Conservation (phyloP, 1,140 invertebrate genomes). For the Nylanderia fulva region DNA sequence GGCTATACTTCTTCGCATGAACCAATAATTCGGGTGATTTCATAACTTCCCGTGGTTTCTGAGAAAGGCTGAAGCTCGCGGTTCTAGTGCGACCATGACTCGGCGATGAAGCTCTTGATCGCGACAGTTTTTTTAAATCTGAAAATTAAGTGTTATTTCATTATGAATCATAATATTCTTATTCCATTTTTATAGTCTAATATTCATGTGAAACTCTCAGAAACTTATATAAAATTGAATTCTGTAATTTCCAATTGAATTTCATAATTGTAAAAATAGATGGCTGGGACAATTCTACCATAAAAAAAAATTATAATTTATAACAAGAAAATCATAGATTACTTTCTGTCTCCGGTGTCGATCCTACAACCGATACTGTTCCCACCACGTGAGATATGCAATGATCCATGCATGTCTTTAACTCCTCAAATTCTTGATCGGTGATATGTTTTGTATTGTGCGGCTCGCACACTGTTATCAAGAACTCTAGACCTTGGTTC, state of each 20-base stretch:
- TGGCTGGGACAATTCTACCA: not conserved
- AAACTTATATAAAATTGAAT: not conserved
- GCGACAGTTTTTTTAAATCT: constrained; percentile 72
- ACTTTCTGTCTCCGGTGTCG: constrained; percentile 68
- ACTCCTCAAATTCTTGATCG: constrained; percentile 92
- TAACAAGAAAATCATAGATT: constrained; percentile 18
- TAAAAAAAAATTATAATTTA: not conserved
- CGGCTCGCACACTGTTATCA: constrained; percentile 93
- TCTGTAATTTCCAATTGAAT: not conserved
- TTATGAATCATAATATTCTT: not conserved
- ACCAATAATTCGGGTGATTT: constrained; percentile 66
- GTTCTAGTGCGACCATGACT: constrained; percentile 67
- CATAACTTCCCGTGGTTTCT: constrained; percentile 70
- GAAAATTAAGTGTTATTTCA: constrained; percentile 25
- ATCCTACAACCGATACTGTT: constrained; percentile 83
- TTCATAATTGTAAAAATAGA: not conserved
- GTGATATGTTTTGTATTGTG: constrained; percentile 91
- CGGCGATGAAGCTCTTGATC: constrained; percentile 80
- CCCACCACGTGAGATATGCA: constrained; percentile 94
- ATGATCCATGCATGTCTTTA: constrained; percentile 90
- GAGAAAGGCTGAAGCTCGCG: constrained; percentile 65
- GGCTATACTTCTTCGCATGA: constrained; percentile 55
- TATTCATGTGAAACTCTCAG: not conserved
- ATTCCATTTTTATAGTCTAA: not conserved
- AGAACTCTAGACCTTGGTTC: constrained; percentile 94